Conservation (phyloP, 2,888 invertebrate species). For the Mechanitis messenoides region DNA sequence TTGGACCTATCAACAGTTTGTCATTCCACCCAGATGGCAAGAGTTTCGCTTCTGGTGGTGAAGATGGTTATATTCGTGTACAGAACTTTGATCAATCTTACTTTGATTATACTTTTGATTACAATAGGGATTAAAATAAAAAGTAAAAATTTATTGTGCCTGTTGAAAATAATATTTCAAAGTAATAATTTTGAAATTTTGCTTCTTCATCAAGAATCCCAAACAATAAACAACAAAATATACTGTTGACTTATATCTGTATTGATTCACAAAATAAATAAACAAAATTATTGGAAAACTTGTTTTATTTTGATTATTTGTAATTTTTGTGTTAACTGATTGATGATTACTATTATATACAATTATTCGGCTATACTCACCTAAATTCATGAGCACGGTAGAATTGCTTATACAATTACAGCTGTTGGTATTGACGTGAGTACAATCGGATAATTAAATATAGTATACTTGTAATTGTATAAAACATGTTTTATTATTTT, state of each 20-base stretch:
- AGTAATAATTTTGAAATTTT: too few relatives aligned
- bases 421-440: too few relatives aligned
- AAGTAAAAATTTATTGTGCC: background rate
- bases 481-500: background rate
- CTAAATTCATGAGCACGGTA: too few relatives aligned
- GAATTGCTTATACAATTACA: too few relatives aligned
- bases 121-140: constrained; percentile 66
- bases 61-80: constrained; percentile 98
- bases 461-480: background rate
- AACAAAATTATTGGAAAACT: constrained; percentile 10
- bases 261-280: constrained; percentile 23
- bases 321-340: too few relatives aligned
- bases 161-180: background rate
- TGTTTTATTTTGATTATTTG: constrained; percentile 7
- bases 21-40: constrained; percentile 98
- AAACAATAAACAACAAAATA: background rate
- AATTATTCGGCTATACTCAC: too few relatives aligned
- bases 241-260: constrained; percentile 10
- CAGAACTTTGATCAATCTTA: constrained; percentile 98
- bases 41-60: constrained; percentile 97
- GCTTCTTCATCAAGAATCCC: too few relatives aligned
- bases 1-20: constrained; percentile 99
- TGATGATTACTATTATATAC: too few relatives aligned
- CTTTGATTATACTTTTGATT: constrained; percentile 97
- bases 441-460: too few relatives aligned